Evolutionary conservation across 1,140 invertebrate genomes (phyloP), one percentile per base, ranked within the genome.

Genomic region (Branchinecta lindahli): DNA sequence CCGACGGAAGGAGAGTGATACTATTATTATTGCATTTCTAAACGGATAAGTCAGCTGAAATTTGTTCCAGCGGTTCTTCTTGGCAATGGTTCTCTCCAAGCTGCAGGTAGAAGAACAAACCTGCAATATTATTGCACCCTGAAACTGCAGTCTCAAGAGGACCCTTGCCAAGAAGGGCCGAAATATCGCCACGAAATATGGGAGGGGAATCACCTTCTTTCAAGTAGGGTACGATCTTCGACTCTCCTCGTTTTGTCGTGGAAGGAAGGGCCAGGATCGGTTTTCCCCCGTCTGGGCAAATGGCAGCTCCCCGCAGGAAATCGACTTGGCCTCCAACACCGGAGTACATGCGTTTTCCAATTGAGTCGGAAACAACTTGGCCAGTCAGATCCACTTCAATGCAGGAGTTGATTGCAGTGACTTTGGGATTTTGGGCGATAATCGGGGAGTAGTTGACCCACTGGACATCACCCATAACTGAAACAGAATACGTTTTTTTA

Each of bases 381-480:
- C 94, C 94, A 3, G 93, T 95, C n/a, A 98, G 80, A 79, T 97
- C 94, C 0, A 97, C 87, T 80, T 97, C 94, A 74, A 97, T 94
- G 77, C 91, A 94, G 0, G 93, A 96, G 80, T 97, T 97, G 74
- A 97, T 96, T 18, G 94, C 93, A 0, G 92, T 95, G 85, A 97
- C 94, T 75, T 85, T 87, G 2, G 92, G 90, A 79, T 93, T 91
- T 74, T 87, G 84, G 0, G 87, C 85, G 70, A 96, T 87, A 71
- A 94, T 82, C 71, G 85, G 82, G 6, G 85, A 86, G 77, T 87
- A 88, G 79, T 94, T 94, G 0, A 92, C 91, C 77, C 91, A 94
- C 76, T 90, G 86, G 18, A 94, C 88, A 75, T 86, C 85, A 76
- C 88, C 81, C 89, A 94, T 92, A 77, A 89, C 90, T 91, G 74